Evolutionary conservation across 2,888 invertebrate genomes (phyloP).

Genomic region (Drosophila rubida): DNA sequence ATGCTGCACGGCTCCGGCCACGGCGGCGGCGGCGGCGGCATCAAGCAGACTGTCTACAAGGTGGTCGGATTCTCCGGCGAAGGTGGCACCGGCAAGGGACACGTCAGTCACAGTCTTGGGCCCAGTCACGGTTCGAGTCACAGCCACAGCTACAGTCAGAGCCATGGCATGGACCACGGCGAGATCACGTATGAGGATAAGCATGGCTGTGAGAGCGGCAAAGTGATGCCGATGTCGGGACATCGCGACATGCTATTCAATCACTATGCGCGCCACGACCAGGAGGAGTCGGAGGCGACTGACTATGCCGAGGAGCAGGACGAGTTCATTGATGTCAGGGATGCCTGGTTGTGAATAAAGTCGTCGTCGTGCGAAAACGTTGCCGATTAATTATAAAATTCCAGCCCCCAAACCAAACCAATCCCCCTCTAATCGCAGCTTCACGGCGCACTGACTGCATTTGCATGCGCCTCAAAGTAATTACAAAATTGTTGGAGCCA

Average conservation of each 20-base stretch:
- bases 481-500: constrained; percentile 67
- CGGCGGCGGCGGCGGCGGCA: constrained; percentile 84
- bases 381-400: constrained; percentile 76
- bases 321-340: constrained; percentile 75
- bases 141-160: constrained; percentile 79
- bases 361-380: constrained; percentile 41
- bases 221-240: constrained; percentile 50
- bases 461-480: constrained; percentile 67
- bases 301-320: constrained; percentile 72
- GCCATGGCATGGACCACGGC: constrained; percentile 66
- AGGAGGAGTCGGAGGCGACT: constrained; percentile 45
- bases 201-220: constrained; percentile 70
- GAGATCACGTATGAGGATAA: constrained; percentile 78
- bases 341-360: constrained; percentile 75
- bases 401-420: constrained; percentile 31
- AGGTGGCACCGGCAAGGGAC: constrained; percentile 79
- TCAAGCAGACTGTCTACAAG: constrained; percentile 80
- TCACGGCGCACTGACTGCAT: constrained; percentile 27
- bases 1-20: constrained; percentile 89
- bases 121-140: constrained; percentile 19
- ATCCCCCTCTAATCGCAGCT: neutral
- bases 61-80: constrained; percentile 69
- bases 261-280: constrained; percentile 81
- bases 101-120: constrained; percentile 83
- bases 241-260: constrained; percentile 82